phyloP scores from a whole-genome alignment of 2,113 vertebrate species.

The Ceratotherium simum region DNA sequence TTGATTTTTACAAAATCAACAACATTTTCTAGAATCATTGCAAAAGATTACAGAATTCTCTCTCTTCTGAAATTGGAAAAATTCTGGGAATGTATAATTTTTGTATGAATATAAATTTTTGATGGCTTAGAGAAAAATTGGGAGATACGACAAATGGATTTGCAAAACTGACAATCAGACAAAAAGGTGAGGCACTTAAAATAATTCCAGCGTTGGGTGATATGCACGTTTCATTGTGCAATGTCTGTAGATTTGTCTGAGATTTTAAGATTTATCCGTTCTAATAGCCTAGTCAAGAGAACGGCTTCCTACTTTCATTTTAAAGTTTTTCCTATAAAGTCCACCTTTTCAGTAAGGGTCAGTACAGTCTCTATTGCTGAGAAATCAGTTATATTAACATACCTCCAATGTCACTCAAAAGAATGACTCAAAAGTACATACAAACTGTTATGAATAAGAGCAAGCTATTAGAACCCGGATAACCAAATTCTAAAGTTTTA shows the following conservation, averaged over 20 bases:
- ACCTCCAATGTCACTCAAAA: neutral
- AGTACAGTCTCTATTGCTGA: neutral
- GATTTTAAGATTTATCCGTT: neutral
- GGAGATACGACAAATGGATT: neutral
- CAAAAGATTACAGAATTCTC: neutral
- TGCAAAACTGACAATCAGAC: neutral
- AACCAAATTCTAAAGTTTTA: constrained; percentile 1
- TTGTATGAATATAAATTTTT: neutral
- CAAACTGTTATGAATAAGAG: neutral
- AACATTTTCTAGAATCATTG: neutral
- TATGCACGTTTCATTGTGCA: neutral
- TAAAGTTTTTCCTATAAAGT: neutral
- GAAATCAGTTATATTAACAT: neutral
- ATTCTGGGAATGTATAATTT: neutral
- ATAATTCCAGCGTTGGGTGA: neutral
- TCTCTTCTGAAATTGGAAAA: neutral
- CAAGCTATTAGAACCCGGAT: neutral
- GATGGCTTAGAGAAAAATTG: neutral
- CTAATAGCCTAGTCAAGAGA: neutral
- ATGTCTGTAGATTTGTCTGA: neutral
- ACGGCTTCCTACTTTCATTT: neutral
- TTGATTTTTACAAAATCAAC: constrained; percentile 18
- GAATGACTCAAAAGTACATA: neutral
- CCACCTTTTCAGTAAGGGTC: neutral
- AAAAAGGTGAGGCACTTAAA: neutral